Evolutionary conservation across 1,140 invertebrate genomes (phyloP).

Genomic region (Propsilocerus akamusi): DNA sequence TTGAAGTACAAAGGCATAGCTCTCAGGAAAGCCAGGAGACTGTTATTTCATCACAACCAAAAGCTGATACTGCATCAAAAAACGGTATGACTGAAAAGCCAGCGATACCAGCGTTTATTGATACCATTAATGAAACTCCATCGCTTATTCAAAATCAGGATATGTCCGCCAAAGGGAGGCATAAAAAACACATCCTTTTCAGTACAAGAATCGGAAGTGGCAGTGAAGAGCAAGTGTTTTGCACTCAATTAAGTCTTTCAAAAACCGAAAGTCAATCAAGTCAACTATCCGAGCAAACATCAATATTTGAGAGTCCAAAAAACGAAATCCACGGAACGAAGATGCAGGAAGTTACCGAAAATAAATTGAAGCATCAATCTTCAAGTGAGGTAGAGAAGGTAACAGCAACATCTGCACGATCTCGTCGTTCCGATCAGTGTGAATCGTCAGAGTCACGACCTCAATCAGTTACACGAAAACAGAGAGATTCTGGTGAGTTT

Average conservation of each 20-base stretch:
- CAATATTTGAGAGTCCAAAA: constrained; percentile 9
- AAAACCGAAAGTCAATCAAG: constrained; percentile 27
- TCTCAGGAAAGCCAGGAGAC: constrained; percentile 20
- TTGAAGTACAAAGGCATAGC: constrained; percentile 18
- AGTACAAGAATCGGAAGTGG: constrained; percentile 24
- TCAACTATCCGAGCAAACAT: constrained; percentile 24
- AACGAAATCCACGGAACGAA: constrained; percentile 9
- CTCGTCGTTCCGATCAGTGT: constrained; percentile 1
- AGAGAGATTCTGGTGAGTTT: background rate
- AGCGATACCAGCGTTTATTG: background rate
- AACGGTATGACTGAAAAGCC: background rate
- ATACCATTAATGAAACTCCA: background rate
- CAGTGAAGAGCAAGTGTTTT: constrained; percentile 26
- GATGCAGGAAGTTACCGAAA: background rate
- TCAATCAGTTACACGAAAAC: background rate
- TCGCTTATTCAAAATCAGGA: constrained; percentile 7
- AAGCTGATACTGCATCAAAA: background rate
- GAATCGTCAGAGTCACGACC: background rate
- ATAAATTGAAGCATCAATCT: background rate
- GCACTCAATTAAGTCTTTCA: constrained; percentile 26
- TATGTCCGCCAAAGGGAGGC: constrained; percentile 12
- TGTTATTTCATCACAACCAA: constrained; percentile 9
- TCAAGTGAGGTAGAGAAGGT: constrained; percentile 1
- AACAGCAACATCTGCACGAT: background rate
- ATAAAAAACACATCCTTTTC: constrained; percentile 23